Conservation (phyloP, 2,797 vertebrate species). For the Typhlichthys subterraneus region DNA sequence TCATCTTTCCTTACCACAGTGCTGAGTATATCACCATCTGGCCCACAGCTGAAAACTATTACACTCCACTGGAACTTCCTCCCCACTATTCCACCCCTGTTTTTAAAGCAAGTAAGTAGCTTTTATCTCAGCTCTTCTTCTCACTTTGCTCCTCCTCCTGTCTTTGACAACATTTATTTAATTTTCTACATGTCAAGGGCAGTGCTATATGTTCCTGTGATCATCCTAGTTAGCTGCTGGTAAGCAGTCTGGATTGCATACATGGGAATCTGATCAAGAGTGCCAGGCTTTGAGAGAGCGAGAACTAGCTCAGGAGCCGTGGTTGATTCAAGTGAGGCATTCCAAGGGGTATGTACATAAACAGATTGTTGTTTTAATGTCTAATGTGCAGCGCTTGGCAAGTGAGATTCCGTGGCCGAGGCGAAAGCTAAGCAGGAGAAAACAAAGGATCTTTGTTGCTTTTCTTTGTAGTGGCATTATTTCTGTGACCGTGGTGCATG, state of each 20-base stretch:
- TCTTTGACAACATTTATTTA: constrained; percentile 23
- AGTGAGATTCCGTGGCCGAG: constrained; percentile 51
- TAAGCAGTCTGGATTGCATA: constrained; percentile 47
- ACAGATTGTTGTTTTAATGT: constrained; percentile 53
- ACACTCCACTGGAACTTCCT: constrained; percentile 76
- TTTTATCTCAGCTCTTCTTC: constrained; percentile 52
- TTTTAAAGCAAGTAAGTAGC: constrained; percentile 66
- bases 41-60: constrained; percentile 84
- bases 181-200: constrained; percentile 16
- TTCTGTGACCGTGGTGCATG: constrained; percentile 42
- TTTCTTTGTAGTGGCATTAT: constrained; percentile 49
- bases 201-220: constrained; percentile 37
- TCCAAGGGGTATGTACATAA: constrained; percentile 51
- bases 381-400: constrained; percentile 38
- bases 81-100: constrained; percentile 58
- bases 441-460: constrained; percentile 69
- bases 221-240: constrained; percentile 39
- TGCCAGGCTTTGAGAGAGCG: constrained; percentile 32
- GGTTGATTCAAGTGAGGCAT: constrained; percentile 54
- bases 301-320: constrained; percentile 43
- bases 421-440: constrained; percentile 46
- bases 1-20: constrained; percentile 64
- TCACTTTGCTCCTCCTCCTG: constrained; percentile 54
- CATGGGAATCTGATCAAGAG: constrained; percentile 24
- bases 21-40: constrained; percentile 74